Percentiles rank a stretch among this genome's conserved stretches.
Evolutionary conservation across 2,113 vertebrate genomes (phyloP).

Genomic region (Tiliqua scincoides): DNA sequence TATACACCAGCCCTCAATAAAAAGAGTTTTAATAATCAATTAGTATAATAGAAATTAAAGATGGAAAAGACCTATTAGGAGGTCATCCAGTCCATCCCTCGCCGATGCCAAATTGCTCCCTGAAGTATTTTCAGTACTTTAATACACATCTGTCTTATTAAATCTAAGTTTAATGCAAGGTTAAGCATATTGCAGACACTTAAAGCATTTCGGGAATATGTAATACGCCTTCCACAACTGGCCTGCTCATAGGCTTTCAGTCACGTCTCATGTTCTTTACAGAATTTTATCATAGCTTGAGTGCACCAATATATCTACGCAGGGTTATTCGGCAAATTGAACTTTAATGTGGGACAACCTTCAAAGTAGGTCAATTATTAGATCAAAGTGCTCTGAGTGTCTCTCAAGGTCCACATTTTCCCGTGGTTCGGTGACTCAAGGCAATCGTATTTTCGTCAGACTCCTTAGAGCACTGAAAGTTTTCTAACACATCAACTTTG

Average conservation of each 20-base stretch:
- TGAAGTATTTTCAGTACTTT: conserved; percentile 61
- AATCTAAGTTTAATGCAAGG: conserved; percentile 65
- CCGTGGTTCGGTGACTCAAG: conserved; percentile 45
- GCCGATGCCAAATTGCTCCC: conserved; percentile 60
- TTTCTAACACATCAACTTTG: conserved; percentile 31
- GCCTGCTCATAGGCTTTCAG: conserved; percentile 66
- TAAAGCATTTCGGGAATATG: conserved; percentile 69
- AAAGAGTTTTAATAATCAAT: conserved; percentile 73
- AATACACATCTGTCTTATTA: conserved; percentile 63
- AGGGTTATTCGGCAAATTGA: conserved; percentile 65
- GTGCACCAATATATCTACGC: conserved; percentile 59
- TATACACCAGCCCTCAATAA: conserved; percentile 74
- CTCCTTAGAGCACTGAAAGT: conserved; percentile 25
- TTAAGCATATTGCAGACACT: conserved; percentile 74
- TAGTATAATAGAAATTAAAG: conserved; percentile 75
- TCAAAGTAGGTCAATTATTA: conserved; percentile 70
- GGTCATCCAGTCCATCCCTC: conserved; percentile 71
- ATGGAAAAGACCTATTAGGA: conserved; percentile 70
- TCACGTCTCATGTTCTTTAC: conserved; percentile 72
- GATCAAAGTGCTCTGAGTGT: conserved; percentile 51
- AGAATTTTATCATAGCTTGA: conserved; percentile 61
- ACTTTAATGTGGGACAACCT: conserved; percentile 65
- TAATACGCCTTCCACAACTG: conserved; percentile 70
- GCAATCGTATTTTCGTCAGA: neutral
- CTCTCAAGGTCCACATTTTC: conserved; percentile 54